Conservation (phyloP, 2,797 vertebrate genomes). For the Phrynocephalus vlangalii region DNA sequence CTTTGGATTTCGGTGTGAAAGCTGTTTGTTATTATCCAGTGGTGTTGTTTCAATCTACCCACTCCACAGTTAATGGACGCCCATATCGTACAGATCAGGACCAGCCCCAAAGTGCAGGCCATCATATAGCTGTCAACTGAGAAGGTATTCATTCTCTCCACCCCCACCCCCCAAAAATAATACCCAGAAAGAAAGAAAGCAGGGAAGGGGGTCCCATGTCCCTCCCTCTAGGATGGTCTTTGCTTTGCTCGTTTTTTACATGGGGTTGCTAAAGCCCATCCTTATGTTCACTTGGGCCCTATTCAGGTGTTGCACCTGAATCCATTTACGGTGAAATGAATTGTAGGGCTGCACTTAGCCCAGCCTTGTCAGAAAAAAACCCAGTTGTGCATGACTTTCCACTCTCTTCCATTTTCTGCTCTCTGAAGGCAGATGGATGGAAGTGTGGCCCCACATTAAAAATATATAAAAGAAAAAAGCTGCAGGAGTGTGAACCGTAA, state of each 20-base stretch:
- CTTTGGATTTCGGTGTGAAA: not conserved
- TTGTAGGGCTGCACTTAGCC: too few species aligned
- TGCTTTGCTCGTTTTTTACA: not conserved
- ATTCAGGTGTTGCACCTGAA: too few species aligned
- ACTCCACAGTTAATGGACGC: not conserved
- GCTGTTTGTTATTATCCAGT: accelerated
- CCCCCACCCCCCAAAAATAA: too few species aligned
- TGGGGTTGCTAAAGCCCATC: too few species aligned
- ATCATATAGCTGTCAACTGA: slow-evolving; percentile 11
- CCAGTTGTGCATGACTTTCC: too few species aligned
- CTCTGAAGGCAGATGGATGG: too few species aligned
- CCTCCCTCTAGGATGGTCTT: not conserved
- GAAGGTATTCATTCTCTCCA: not conserved
- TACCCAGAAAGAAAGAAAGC: not conserved
- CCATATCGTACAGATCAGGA: not conserved
- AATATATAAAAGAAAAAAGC: too few species aligned
- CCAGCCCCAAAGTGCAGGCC: not conserved
- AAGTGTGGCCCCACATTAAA: too few species aligned
- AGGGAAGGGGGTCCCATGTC: not conserved
- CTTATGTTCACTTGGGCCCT: not conserved
- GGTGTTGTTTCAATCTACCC: not conserved
- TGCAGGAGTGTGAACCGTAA: too few species aligned
- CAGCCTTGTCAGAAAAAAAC: too few species aligned
- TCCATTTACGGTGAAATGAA: too few species aligned
- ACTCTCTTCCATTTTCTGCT: too few species aligned